Base-by-base conservation (phyloP, 2,113 vertebrate species). In the Tympanuchus pallidicinctus region DNA sequence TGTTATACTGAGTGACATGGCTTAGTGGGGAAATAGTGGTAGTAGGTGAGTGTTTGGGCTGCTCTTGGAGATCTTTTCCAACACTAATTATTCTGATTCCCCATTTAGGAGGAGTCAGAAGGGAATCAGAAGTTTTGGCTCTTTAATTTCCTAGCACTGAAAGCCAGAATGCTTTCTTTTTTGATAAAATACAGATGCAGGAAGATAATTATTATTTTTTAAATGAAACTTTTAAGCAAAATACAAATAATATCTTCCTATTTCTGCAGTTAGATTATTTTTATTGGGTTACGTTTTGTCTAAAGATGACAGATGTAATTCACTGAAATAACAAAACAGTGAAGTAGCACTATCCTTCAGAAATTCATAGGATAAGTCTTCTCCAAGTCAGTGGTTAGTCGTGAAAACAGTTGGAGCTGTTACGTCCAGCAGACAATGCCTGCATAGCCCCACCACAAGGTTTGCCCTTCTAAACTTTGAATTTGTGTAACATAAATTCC, bases 361-460 rank as follows among this genome's bases (percentile, higher is more conserved):
- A 52, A 72, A 42, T 65, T 82, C 3, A 78, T 88, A 71, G 9
- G 7, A 1, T 21, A 42, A 48, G 7, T 50, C 22, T 61, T 72
- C 36, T 8, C 81, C 36, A 40, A 40, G 52, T 32, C 25, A n/a
- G 11, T 27, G 14, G 1, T 72, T 13, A 56, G 7, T 69, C 20
- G 52, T 60, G 81, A 43, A 64, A 22, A 47, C 21, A 25, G 40
- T 38, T 21, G 28, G 38, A 74, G 17, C 32, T 91, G 9, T 20
- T 82, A 3, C 3, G 17, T 52, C 30, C 38, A 47, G 7, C 30
- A 52, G 36, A 8, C 34, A 57, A 0, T 0, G 2, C 47, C 60
- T 34, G 1, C 7, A 27, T 84, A 30, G 79, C 32, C 12, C 34
- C 87, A 27, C 5, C 82, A 27, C 47, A 81, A 66, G 13, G 7